Evolutionary conservation across 2,797 vertebrate species (phyloP).

Genomic region (Halcyon leucocephala): DNA sequence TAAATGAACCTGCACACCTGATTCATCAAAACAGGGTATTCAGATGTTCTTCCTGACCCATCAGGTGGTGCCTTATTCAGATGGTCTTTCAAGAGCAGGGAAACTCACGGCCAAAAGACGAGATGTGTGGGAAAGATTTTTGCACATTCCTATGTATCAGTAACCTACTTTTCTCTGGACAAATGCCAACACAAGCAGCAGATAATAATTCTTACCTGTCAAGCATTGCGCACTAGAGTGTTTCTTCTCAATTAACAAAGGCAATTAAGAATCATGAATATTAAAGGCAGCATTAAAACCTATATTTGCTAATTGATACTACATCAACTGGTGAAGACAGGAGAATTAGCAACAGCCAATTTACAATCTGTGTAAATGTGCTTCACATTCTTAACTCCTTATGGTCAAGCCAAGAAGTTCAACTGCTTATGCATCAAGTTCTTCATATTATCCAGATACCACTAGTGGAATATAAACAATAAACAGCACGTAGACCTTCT

Average conservation of each 20-base stretch:
- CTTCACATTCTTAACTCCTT: slow-evolving; percentile 57
- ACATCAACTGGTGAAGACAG: slow-evolving; percentile 55
- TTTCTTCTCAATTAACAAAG: slow-evolving; percentile 74
- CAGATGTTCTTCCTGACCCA: not conserved
- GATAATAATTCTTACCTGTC: slow-evolving; percentile 73
- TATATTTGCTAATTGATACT: slow-evolving; percentile 70
- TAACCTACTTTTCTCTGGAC: slow-evolving; percentile 63
- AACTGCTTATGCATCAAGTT: not conserved
- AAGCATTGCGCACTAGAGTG: slow-evolving; percentile 48
- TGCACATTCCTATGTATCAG: not conserved
- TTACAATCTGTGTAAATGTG: slow-evolving; percentile 34
- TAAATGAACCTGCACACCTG: not conserved
- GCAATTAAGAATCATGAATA: slow-evolving; percentile 76
- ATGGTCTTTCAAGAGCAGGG: not conserved
- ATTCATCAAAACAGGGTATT: not conserved
- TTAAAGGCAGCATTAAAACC: slow-evolving; percentile 69
- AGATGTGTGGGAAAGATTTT: not conserved
- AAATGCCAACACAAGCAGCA: slow-evolving; percentile 64
- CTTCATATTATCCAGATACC: not conserved
- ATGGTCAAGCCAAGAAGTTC: not conserved
- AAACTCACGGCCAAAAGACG: not conserved
- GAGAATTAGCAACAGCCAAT: slow-evolving; percentile 48
- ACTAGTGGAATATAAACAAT: not conserved
- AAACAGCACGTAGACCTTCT: not conserved
- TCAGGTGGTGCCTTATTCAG: not conserved